A percentile compares a stretch with the other conserved stretches of the same genome.
Evolutionary conservation across 1,140 invertebrate species (phyloP).

Genomic region (Eupristina koningsbergeri): DNA sequence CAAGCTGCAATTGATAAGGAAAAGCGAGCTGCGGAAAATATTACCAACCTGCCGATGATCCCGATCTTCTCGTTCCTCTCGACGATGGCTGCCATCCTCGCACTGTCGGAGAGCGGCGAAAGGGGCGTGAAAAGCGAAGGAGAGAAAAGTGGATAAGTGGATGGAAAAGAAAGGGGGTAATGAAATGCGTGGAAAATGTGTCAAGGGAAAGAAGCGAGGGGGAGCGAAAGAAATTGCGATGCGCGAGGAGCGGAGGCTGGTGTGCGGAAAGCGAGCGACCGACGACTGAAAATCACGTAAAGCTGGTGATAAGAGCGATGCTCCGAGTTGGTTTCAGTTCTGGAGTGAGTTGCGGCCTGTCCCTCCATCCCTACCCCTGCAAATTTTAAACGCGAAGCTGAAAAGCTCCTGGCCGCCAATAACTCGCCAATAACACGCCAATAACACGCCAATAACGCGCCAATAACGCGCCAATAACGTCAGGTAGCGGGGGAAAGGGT

Average conservation of each 20-base stretch:
- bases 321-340: background rate
- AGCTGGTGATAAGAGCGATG: background rate
- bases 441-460: too few species aligned
- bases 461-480: too few species aligned
- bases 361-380: background rate
- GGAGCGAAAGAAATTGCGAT: background rate
- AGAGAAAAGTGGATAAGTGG: background rate
- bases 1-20: background rate
- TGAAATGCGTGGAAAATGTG: background rate
- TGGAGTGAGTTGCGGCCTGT: background rate
- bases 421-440: too few species aligned
- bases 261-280: conserved; percentile 1
- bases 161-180: too few species aligned
- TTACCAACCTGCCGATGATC: conserved; percentile 77
- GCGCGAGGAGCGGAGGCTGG: background rate
- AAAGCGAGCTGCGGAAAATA: conserved; percentile 26
- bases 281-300: conserved; percentile 2
- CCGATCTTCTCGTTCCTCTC: conserved; percentile 77
- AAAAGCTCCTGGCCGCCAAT: too few species aligned
- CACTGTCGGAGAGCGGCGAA: background rate
- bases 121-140: background rate
- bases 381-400: background rate
- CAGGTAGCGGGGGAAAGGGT: background rate
- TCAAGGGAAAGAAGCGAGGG: background rate
- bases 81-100: conserved; percentile 54